A percentile compares a stretch with the other conserved stretches of the same genome.
Evolutionary conservation across 2,113 vertebrate genomes (phyloP).

Genomic region (Chauna torquata): DNA sequence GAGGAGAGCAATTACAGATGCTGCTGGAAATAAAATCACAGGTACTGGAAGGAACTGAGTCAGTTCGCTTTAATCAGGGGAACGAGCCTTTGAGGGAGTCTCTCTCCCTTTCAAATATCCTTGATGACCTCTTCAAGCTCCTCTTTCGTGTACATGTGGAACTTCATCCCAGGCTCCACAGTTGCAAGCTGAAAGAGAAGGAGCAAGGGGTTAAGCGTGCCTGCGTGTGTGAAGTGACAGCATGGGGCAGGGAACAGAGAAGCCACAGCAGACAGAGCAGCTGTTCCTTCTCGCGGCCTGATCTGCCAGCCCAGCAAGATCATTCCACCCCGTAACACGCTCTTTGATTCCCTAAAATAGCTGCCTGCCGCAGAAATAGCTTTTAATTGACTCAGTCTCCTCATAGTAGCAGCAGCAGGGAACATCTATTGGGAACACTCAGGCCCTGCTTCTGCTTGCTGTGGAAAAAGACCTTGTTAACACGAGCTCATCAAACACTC

Average conservation of each 20-base stretch:
- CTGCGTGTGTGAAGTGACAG: neutral
- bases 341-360: conserved; percentile 70
- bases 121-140: conserved; percentile 98
- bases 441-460: neutral
- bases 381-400: conserved; percentile 65
- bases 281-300: conserved; percentile 59
- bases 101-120: conserved; percentile 85
- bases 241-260: neutral
- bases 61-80: conserved; percentile 22
- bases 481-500: neutral
- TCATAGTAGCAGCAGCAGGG: neutral
- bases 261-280: conserved; percentile 13
- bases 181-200: conserved; percentile 87
- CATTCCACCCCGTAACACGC: neutral
- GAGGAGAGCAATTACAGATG: conserved; percentile 27
- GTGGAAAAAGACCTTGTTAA: neutral
- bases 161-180: conserved; percentile 93
- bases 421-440: neutral
- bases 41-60: conserved; percentile 36
- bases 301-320: conserved; percentile 66
- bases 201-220: conserved; percentile 30
- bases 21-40: conserved; percentile 61
- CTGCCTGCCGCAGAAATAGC: conserved; percentile 64
- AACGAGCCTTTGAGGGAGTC: conserved; percentile 26
- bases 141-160: conserved; percentile 99